Evolutionary conservation across 2,888 invertebrate species (phyloP), one percentile per base, ranked within the genome.

Genomic region (Melipona bicolor): DNA sequence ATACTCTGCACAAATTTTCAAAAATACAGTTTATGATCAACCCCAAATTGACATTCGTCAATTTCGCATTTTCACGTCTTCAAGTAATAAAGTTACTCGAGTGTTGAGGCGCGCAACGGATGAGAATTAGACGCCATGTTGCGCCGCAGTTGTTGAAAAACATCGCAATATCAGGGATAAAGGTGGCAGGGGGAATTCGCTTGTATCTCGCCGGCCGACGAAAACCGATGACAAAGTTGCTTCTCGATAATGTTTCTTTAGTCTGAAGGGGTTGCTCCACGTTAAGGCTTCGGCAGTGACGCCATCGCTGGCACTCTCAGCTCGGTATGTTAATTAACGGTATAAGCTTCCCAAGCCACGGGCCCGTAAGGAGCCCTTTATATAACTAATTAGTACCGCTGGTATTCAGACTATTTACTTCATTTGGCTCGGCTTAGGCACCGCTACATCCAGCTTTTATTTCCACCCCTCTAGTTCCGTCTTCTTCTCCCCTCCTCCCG

Each of bases 261-360:
- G 86, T 83, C 86, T 79, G 77, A 68, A 73, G 75, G 82, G 24
- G 27, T 68, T 67, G 79, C 56, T 77, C 73, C 65, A 67, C 79
- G 65, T 69, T 75, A 79, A 84, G 75, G 83, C 83, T 88, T 80
- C 89, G 75, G 78, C 67, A 71, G 62, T 59, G 71, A 67, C 76
- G 86, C 81, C 83, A 81, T 76, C 84, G 78, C 90, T 86, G 86
- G 87, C 87, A 87, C 90, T 90, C 89, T 86, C 87, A 27, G 90
- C 90, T 91, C 89, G 92, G 92, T 92, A 93, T 92, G 94, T 94
- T 93, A 94, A 94, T 94, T 94, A 94, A 93, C 92, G 90, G 91
- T 91, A 92, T 93, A 93, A 94, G 93, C 93, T 93, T 92, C 91
- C 91, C 89, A 86, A 91, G 90, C 88, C 87, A 88, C 87, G 89